Evolutionary conservation across 2,888 invertebrate genomes (phyloP).

Genomic region (Dendrolimus houi): DNA sequence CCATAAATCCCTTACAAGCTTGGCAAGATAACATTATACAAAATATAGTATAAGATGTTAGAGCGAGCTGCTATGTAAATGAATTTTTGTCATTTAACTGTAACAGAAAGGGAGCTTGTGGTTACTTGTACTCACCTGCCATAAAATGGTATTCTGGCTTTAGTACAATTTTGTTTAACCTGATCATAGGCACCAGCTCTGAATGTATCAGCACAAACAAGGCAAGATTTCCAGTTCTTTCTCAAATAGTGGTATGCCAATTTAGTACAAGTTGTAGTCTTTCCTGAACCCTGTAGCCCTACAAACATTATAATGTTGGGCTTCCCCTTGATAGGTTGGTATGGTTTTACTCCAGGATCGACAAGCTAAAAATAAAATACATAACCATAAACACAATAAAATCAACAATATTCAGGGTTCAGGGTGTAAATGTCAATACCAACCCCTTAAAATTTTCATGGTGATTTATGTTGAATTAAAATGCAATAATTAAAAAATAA

Average conservation of each 20-base stretch:
- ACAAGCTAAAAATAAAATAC: conserved; percentile 79
- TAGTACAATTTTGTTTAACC: conserved; percentile 99
- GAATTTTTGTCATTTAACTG: too few relatives aligned
- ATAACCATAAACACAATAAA: neutral
- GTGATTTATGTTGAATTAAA: too few relatives aligned
- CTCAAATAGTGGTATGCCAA: conserved; percentile 98
- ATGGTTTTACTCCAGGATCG: conserved; percentile 98
- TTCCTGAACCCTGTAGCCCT: conserved; percentile 98
- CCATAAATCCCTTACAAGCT: too few relatives aligned
- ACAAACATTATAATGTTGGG: conserved; percentile 99
- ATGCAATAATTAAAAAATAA: too few relatives aligned
- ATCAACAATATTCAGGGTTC: too few relatives aligned
- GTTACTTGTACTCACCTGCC: conserved; percentile 81
- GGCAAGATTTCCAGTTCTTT: conserved; percentile 99
- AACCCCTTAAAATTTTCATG: too few relatives aligned
- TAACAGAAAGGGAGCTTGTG: too few relatives aligned
- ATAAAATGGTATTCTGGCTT: conserved; percentile 99
- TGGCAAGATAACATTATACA: too few relatives aligned
- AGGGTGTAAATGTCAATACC: too few relatives aligned
- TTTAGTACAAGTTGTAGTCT: conserved; percentile 99
- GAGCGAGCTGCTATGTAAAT: too few relatives aligned
- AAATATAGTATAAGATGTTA: too few relatives aligned
- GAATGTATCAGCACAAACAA: conserved; percentile 99
- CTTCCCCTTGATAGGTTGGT: conserved; percentile 95
- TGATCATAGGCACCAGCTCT: conserved; percentile 99